Evolutionary conservation across 2,797 vertebrate species (phyloP), one percentile per base, ranked within the genome.

Genomic region (Gobionotothen gibberifrons): DNA sequence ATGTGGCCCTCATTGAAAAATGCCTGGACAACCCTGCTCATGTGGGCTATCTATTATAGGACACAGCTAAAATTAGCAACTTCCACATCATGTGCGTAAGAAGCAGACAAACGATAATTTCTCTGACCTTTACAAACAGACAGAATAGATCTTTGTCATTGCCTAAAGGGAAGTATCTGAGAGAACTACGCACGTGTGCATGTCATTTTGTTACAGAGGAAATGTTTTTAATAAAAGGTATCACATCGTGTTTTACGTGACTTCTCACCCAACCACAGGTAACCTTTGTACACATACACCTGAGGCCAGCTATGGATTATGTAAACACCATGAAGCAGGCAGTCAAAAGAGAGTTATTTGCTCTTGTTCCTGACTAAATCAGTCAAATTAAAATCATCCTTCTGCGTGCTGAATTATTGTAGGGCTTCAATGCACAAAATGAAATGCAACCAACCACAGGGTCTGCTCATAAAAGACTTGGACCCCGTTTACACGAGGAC

Each of bases 91-190:
- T 60, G 26, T 22, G 16, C 42, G 32, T n/a, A 39, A 48, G 29
- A 39, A 14, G 29, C 7, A 32, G 32, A 42, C n/a, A 16, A 51
- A 3, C 19, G 49, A 2, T 11, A 7, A 44, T 42, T 36, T 47
- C 15, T 68, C 49, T 21, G 29, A 40, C 40, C 40, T 42, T 3
- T 5, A 21, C 19, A 4, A 59, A 71, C 9, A 48, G 29, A 47
- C 22, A 26, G 14, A 5, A n/a, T 11, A 44, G 7, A 58, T 46
- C 21, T 65, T 40, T 19, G 43, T 21, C 17, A 60, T 56, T 17
- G n/a, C 43, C 29, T 47, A 53, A 9, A 59, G 39, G 21, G 74
- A 60, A 71, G 55, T 65, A 9, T 40, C 43, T 65, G 12, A 21
- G 13, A 36, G 12, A 32, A 14, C 43, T 15, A 10, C 1, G 9